Percentiles rank a stretch among this genome's conserved stretches.
Evolutionary conservation across 2,113 vertebrate genomes (phyloP).

Genomic region (Prochilodus magdalenae): DNA sequence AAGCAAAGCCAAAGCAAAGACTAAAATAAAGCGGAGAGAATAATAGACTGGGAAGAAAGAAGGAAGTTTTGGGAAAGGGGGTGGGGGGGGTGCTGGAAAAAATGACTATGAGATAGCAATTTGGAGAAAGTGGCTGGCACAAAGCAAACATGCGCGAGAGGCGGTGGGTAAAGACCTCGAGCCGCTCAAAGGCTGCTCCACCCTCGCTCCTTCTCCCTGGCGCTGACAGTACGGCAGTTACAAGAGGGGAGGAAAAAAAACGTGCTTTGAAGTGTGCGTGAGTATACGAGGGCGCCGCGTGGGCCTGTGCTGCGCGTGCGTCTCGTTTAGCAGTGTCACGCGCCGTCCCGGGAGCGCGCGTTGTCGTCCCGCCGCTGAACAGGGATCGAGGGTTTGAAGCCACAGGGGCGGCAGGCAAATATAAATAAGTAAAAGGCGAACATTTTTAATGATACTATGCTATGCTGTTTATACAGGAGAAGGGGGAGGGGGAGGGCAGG

Average conservation of each 20-base stretch:
- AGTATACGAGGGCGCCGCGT: constrained; percentile 70
- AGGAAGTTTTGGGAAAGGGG: constrained; percentile 24
- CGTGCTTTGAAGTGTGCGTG: constrained; percentile 77
- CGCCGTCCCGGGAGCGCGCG: constrained; percentile 72
- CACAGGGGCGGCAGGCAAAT: constrained; percentile 56
- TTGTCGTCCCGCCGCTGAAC: constrained; percentile 39
- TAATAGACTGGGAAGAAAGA: constrained; percentile 58
- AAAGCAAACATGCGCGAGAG: constrained; percentile 72
- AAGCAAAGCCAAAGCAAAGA: constrained; percentile 33
- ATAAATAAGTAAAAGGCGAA: constrained; percentile 68
- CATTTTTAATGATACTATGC: constrained; percentile 75
- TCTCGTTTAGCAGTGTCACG: constrained; percentile 75
- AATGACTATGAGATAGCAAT: constrained; percentile 73
- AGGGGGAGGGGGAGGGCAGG: neutral
- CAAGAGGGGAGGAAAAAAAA: constrained; percentile 67
- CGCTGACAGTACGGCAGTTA: constrained; percentile 80
- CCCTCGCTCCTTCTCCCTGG: constrained; percentile 71
- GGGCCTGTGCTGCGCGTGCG: constrained; percentile 7
- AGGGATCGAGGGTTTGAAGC: constrained; percentile 46
- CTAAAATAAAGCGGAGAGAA: constrained; percentile 56
- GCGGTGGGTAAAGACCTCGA: constrained; percentile 75
- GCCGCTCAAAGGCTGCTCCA: constrained; percentile 78
- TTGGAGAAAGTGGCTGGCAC: constrained; percentile 71
- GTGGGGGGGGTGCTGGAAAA: constrained; percentile 1
- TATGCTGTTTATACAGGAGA: constrained; percentile 63